Percentiles rank a stretch among this genome's conserved stretches.
Conservation (phyloP, 2,797 vertebrate species). For the Chiloscyllium punctatum region DNA sequence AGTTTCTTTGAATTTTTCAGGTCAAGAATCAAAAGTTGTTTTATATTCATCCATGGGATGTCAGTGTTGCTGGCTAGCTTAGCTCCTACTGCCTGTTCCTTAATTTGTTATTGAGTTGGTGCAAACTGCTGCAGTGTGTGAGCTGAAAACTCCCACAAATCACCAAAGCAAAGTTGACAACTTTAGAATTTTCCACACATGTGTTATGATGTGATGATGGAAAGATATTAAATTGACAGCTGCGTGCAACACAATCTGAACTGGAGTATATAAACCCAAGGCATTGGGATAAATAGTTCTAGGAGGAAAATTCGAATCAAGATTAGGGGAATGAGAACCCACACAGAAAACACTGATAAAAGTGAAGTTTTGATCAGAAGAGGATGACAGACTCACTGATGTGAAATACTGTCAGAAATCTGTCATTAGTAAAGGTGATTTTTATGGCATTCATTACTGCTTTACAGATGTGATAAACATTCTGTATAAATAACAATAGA, state of each 20-base stretch:
- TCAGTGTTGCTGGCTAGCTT: no score
- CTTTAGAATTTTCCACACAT: not conserved
- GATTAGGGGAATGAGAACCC: not conserved
- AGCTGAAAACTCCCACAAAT: no score
- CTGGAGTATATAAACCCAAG: not conserved
- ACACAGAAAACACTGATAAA: not conserved
- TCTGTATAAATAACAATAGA: not conserved
- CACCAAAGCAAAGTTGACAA: no score
- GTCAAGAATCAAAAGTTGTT: no score
- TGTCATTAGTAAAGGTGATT: not conserved
- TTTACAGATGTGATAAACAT: not conserved
- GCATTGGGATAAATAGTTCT: not conserved
- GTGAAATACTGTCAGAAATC: not conserved
- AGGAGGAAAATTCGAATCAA: not conserved
- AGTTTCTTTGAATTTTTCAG: no score
- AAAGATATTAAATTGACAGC: not conserved
- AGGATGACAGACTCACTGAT: not conserved
- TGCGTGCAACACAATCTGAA: not conserved
- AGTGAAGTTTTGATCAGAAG: not conserved
- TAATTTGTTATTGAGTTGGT: no score
- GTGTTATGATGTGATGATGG: not conserved
- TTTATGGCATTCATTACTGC: not conserved
- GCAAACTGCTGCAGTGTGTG: no score
- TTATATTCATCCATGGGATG: no score
- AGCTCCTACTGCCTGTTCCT: no score